A percentile compares a stretch with the other conserved stretches of the same genome.
Conservation (phyloP, 2,797 vertebrate genomes). For the Lophotriccus pileatus region DNA sequence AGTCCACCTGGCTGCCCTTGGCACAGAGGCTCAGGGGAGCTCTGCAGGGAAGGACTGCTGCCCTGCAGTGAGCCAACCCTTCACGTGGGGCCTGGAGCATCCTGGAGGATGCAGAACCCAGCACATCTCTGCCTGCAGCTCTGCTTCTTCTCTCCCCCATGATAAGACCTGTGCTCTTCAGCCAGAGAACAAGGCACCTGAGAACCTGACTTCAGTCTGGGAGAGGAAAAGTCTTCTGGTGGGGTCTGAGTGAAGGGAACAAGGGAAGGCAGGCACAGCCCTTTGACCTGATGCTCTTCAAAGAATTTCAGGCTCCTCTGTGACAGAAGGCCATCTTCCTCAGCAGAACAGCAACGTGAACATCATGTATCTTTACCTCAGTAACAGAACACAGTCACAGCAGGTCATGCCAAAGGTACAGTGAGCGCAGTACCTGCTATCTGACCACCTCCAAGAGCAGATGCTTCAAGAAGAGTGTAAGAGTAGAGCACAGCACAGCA, state of each 20-base stretch:
- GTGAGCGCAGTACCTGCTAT: neutral
- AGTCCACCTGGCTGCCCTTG: conserved; percentile 15
- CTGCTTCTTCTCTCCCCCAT: neutral
- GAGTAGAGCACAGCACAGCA: neutral
- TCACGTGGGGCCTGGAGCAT: neutral
- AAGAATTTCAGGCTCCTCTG: neutral
- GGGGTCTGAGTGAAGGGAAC: neutral
- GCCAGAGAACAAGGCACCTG: neutral
- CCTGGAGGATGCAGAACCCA: neutral
- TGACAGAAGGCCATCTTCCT: neutral
- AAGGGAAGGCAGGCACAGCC: neutral
- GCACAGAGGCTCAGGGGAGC: neutral
- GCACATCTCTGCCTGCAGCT: neutral
- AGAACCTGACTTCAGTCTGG: fast-evolving
- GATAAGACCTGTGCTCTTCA: neutral
- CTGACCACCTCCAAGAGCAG: neutral
- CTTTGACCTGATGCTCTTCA: fast-evolving
- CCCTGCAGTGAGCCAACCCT: neutral
- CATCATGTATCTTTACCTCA: fast-evolving
- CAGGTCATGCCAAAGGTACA: neutral
- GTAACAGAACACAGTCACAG: neutral
- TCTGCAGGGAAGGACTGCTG: neutral
- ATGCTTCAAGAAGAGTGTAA: neutral
- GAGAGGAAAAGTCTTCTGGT: neutral
- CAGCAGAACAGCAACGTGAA: neutral